These are phyloP conservation scores for Orgyia antiqua DNA, from an alignment of 2,888 invertebrate genomes.

Conservation along the genomic window DNA sequence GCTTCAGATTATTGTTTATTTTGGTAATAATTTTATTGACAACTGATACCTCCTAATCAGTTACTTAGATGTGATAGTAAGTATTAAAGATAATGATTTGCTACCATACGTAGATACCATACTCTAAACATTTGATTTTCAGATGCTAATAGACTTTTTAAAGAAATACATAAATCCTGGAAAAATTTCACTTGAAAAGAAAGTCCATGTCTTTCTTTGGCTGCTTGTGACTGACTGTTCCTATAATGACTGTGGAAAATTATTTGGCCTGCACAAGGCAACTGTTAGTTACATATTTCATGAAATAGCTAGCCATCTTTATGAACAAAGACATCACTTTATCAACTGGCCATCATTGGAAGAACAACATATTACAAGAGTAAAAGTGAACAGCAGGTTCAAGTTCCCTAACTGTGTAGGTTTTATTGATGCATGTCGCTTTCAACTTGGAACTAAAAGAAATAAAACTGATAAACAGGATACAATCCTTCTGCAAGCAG, in stretches of 20 bases:
- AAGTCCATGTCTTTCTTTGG: conserved; percentile 64
- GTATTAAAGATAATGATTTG: too few species aligned
- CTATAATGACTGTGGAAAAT: conserved; percentile 52
- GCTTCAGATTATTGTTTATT: too few species aligned
- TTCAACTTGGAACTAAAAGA: conserved; percentile 52
- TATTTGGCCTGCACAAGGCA: conserved; percentile 62
- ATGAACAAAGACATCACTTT: conserved; percentile 50
- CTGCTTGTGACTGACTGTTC: conserved; percentile 52
- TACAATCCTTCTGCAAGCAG: conserved; percentile 58
- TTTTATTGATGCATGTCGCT: conserved; percentile 59
- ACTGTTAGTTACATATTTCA: conserved; percentile 59
- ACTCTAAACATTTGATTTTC: conserved; percentile 26
- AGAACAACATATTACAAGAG: conserved; percentile 62
- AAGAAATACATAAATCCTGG: conserved; percentile 38
- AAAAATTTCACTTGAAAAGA: conserved; percentile 53
- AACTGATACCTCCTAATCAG: too few species aligned
- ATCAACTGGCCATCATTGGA: conserved; percentile 64
- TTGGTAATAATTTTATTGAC: too few species aligned
- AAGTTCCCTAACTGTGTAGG: conserved; percentile 70
- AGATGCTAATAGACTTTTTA: conserved; percentile 51
- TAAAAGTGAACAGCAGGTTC: conserved; percentile 58
- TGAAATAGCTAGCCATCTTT: conserved; percentile 50
- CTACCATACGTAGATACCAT: too few species aligned
- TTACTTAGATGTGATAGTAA: too few species aligned
- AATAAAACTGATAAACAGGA: conserved; percentile 43